phyloP scores from a whole-genome alignment of 1,140 invertebrate species.

The Notospermus geniculatus region DNA sequence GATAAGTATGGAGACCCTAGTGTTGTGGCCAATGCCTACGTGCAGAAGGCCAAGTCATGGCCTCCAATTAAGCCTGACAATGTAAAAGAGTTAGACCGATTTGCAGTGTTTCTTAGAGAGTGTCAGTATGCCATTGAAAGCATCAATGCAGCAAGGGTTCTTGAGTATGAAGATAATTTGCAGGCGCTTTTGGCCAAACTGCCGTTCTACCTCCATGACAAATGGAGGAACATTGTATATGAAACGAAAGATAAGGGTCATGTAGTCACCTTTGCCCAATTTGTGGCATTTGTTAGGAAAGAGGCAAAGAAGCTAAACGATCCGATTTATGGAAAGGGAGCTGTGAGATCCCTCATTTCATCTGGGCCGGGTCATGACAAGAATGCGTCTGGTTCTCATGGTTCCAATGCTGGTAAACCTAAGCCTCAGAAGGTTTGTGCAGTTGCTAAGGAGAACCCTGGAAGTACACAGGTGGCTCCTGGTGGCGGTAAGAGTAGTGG shows the following conservation, averaged over 20 bases:
- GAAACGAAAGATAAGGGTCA: not conserved
- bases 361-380: too few species aligned
- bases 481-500: too few species aligned
- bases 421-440: too few species aligned
- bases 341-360: too few species aligned
- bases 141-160: not conserved
- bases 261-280: not conserved
- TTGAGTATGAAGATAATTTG: not conserved
- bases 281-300: too few species aligned
- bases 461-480: too few species aligned
- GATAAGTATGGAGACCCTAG: not conserved
- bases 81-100: not conserved
- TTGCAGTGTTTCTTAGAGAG: not conserved
- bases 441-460: too few species aligned
- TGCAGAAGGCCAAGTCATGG: not conserved
- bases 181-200: not conserved
- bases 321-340: too few species aligned
- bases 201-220: not conserved
- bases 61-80: not conserved
- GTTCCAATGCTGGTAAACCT: too few species aligned
- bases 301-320: too few species aligned
- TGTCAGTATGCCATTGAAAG: constrained; percentile 1
- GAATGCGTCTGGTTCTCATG: too few species aligned
- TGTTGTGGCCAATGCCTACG: not conserved
- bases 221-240: not conserved